phyloP scores from a whole-genome alignment of 2,888 invertebrate genomes.

The Caenorhabditis uteleia region DNA sequence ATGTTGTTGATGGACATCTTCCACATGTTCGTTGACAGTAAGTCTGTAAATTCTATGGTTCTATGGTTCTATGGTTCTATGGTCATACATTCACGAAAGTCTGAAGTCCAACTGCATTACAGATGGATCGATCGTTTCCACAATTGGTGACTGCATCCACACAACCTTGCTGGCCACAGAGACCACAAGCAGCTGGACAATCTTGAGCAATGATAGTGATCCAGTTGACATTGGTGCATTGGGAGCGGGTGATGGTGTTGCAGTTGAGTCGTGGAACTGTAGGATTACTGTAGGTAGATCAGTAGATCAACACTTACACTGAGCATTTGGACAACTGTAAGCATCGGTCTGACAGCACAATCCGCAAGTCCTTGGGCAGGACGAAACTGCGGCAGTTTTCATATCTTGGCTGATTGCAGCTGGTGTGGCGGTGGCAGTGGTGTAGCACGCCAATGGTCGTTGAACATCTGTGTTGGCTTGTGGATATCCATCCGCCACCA shows the following conservation, averaged over 20 bases:
- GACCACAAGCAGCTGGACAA: slow-evolving; percentile 27
- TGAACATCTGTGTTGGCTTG: no score
- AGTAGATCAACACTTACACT: not conserved
- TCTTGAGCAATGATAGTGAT: slow-evolving; percentile 24
- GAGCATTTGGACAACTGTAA: slow-evolving; percentile 19
- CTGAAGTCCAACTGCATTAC: slow-evolving; percentile 1
- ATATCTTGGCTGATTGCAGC: not conserved
- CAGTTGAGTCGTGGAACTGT: slow-evolving; percentile 22
- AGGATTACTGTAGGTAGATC: not conserved
- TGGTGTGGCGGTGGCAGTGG: not conserved
- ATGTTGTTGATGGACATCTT: slow-evolving; percentile 3
- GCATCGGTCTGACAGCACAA: slow-evolving; percentile 25
- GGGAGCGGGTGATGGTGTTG: slow-evolving; percentile 14
- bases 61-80: no score
- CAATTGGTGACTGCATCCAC: slow-evolving; percentile 4
- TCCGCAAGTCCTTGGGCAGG: slow-evolving; percentile 31
- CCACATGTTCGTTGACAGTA: slow-evolving; percentile 45
- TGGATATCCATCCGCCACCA: not conserved
- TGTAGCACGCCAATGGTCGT: not conserved
- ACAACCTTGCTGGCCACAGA: slow-evolving; percentile 8
- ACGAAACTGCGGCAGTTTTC: slow-evolving; percentile 6
- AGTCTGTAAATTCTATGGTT: not conserved
- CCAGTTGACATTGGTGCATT: slow-evolving; percentile 14
- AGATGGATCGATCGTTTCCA: not conserved
- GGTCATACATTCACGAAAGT: slow-evolving; percentile 1